phyloP scores from a whole-genome alignment of 1,140 invertebrate species.

The Augochlora pura region DNA sequence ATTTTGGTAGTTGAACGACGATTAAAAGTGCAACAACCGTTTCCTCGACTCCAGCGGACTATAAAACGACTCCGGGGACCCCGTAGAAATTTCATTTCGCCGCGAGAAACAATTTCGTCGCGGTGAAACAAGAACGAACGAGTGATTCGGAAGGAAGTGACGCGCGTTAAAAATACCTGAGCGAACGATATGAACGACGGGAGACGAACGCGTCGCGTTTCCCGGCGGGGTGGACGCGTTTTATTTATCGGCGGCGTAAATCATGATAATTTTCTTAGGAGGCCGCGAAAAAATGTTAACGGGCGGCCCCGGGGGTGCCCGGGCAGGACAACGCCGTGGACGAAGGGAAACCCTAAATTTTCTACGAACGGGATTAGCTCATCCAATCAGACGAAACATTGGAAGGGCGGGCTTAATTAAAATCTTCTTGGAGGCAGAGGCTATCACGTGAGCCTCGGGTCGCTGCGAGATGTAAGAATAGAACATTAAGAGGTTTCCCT shows the following conservation, averaged over 20 bases:
- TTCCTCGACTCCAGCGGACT: neutral
- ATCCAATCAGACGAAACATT: slow-evolving; percentile 79
- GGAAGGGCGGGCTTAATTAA: slow-evolving; percentile 80
- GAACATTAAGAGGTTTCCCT: slow-evolving; percentile 67
- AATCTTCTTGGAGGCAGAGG: slow-evolving; percentile 73
- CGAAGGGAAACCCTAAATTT: slow-evolving; percentile 73
- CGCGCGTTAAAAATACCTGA: slow-evolving; percentile 32
- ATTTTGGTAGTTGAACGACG: neutral
- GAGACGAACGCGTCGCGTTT: slow-evolving; percentile 12
- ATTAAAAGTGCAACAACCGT: neutral
- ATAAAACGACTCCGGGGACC: too few relatives aligned
- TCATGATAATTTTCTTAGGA: slow-evolving; percentile 50
- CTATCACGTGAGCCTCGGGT: slow-evolving; percentile 63
- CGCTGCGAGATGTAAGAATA: slow-evolving; percentile 69
- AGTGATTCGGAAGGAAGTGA: neutral
- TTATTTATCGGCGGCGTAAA: slow-evolving; percentile 38
- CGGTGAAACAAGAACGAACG: too few relatives aligned
- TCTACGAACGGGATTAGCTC: slow-evolving; percentile 73
- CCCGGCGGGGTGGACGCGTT: neutral
- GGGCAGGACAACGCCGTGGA: slow-evolving; percentile 46
- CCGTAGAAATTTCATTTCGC: too few relatives aligned
- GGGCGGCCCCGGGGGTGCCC: neutral
- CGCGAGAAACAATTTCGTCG: too few relatives aligned
- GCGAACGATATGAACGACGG: neutral
- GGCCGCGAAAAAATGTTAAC: slow-evolving; percentile 54